These are phyloP conservation scores for Indicator indicator DNA, from an alignment of 2,113 vertebrate genomes.

Conservation along the genomic window DNA sequence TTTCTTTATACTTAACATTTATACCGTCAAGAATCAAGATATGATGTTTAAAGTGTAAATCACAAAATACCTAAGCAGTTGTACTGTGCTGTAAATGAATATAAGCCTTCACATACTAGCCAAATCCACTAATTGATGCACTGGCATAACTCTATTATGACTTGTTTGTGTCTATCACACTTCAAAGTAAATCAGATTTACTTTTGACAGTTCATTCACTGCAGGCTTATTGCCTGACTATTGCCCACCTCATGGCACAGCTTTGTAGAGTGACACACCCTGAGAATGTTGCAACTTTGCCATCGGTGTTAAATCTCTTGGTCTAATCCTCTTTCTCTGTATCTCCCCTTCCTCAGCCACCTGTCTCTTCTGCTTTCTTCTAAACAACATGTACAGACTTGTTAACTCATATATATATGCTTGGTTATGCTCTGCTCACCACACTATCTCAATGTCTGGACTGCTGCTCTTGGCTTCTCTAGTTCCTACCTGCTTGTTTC, in stretches of 20 bases:
- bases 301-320: neutral
- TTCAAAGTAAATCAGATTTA: neutral
- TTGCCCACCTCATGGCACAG: neutral
- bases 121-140: neutral
- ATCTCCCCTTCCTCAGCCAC: neutral
- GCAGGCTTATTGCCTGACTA: neutral
- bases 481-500: neutral
- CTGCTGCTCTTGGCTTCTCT: neutral
- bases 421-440: neutral
- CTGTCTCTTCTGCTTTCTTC: neutral
- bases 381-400: neutral
- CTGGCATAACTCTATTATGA: neutral
- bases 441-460: neutral
- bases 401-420: neutral
- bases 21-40: neutral
- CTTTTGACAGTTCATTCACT: neutral
- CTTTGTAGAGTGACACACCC: neutral
- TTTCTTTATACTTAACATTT: neutral
- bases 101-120: neutral
- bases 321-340: neutral
- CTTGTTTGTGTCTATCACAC: neutral
- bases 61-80: neutral
- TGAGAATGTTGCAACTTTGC: neutral
- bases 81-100: neutral
- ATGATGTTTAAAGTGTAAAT: neutral